Evolutionary conservation across 64 coral and sea anemone species (phyloP).

Genomic region (Anthopleura sola): DNA sequence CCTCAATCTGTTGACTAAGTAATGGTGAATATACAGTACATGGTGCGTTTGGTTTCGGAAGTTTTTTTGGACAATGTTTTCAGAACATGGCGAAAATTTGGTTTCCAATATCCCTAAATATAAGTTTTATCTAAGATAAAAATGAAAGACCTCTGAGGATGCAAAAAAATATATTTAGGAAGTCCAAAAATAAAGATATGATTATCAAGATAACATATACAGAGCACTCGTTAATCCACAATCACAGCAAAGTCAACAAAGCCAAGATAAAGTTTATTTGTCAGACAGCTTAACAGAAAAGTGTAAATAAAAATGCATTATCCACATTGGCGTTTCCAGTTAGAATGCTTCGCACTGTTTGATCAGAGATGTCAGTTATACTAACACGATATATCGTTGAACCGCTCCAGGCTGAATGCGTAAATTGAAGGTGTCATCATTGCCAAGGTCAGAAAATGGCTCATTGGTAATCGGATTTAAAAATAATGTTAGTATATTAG

Average conservation of each 20-base stretch:
- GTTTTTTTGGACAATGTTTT: background rate
- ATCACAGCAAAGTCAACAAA: background rate
- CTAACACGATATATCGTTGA: background rate
- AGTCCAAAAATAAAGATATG: background rate
- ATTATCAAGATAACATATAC: background rate
- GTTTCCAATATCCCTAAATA: too few species aligned
- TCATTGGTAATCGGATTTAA: background rate
- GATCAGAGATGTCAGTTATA: background rate
- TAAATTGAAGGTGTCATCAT: background rate
- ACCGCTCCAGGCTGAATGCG: background rate
- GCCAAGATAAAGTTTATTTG: background rate
- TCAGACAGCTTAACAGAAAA: background rate
- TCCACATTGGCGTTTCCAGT: background rate
- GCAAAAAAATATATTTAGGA: background rate
- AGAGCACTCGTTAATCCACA: background rate
- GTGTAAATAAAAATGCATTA: slow-evolving; percentile 9
- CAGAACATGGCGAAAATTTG: too few species aligned
- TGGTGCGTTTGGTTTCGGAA: too few species aligned
- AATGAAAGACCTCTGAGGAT: background rate
- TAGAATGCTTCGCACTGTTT: background rate
- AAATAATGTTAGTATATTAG: background rate
- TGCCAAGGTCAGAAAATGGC: background rate
- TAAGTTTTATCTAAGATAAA: background rate
- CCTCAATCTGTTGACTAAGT: too few species aligned
- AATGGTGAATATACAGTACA: too few species aligned